Evolutionary conservation across 2,888 invertebrate genomes (phyloP).

Genomic region (Dorcus hopei): DNA sequence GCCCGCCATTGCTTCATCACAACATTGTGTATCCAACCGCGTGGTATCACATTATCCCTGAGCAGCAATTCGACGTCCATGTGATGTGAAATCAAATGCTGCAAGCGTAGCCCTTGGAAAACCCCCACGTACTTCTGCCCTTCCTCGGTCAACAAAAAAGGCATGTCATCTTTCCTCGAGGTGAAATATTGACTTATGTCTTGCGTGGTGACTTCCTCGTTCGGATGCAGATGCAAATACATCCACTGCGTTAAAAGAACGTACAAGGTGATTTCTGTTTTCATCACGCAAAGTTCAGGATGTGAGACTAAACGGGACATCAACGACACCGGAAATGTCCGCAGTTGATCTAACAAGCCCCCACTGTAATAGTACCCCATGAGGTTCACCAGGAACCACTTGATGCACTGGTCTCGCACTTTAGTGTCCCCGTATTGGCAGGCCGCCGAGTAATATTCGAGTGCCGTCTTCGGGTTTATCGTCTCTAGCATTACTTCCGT

Average conservation of each 20-base stretch:
- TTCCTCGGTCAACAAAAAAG: slow-evolving; percentile 59
- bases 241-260: slow-evolving; percentile 69
- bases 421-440: slow-evolving; percentile 64
- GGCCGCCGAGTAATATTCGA: slow-evolving; percentile 66
- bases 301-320: slow-evolving; percentile 63
- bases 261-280: slow-evolving; percentile 76
- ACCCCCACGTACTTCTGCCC: slow-evolving; percentile 60
- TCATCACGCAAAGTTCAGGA: slow-evolving; percentile 68
- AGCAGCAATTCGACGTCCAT: slow-evolving; percentile 66
- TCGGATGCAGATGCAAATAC: slow-evolving; percentile 53
- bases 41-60: slow-evolving; percentile 67
- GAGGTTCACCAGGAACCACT: slow-evolving; percentile 69
- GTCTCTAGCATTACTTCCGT: slow-evolving; percentile 71
- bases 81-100: slow-evolving; percentile 67
- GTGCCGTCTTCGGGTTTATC: slow-evolving; percentile 67
- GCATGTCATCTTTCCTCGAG: slow-evolving; percentile 46
- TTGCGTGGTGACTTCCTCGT: slow-evolving; percentile 31
- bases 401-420: slow-evolving; percentile 61
- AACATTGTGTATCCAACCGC: slow-evolving; percentile 62
- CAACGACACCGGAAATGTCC: slow-evolving; percentile 60
- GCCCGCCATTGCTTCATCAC: slow-evolving; percentile 68
- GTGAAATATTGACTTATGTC: slow-evolving; percentile 49
- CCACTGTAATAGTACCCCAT: slow-evolving; percentile 57
- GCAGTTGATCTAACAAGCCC: slow-evolving; percentile 25
- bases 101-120: slow-evolving; percentile 63